phyloP scores from a whole-genome alignment of 2,888 invertebrate genomes.

The Augochlorella aurata region DNA sequence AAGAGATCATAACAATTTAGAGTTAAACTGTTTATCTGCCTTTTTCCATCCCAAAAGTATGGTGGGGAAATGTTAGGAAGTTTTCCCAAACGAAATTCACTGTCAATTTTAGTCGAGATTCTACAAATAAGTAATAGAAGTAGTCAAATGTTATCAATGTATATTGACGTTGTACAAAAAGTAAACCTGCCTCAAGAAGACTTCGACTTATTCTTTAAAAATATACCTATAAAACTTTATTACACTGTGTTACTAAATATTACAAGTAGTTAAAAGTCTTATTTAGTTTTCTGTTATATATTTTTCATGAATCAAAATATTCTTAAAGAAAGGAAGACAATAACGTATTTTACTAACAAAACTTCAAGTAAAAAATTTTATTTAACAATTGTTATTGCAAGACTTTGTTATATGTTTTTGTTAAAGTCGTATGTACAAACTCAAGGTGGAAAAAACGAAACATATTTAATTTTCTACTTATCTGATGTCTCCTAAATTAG shows the following conservation, averaged over 20 bases:
- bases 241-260: not conserved
- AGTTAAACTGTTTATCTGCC: conserved; percentile 36
- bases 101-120: conserved; percentile 43
- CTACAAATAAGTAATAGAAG: conserved; percentile 27
- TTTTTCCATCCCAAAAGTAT: conserved; percentile 20
- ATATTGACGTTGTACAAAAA: conserved; percentile 45
- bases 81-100: conserved; percentile 11
- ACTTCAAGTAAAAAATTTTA: conserved; percentile 37
- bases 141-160: conserved; percentile 40
- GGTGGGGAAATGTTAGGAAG: conserved; percentile 5
- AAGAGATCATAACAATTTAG: conserved; percentile 36
- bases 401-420: conserved; percentile 29
- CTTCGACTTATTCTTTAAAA: conserved; percentile 18
- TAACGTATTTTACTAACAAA: conserved; percentile 14
- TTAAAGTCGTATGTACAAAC: conserved; percentile 57
- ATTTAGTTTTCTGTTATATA: not conserved
- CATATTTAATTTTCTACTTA: conserved; percentile 29
- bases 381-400: conserved; percentile 32
- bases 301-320: not conserved
- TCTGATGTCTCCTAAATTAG: conserved; percentile 7
- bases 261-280: not conserved
- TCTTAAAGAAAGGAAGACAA: not conserved
- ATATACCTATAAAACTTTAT: conserved; percentile 9
- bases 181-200: conserved; percentile 38
- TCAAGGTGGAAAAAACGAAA: conserved; percentile 30